phyloP scores from a whole-genome alignment of 2,113 vertebrate species.

The Pseudorhombus dupliciocellatus region DNA sequence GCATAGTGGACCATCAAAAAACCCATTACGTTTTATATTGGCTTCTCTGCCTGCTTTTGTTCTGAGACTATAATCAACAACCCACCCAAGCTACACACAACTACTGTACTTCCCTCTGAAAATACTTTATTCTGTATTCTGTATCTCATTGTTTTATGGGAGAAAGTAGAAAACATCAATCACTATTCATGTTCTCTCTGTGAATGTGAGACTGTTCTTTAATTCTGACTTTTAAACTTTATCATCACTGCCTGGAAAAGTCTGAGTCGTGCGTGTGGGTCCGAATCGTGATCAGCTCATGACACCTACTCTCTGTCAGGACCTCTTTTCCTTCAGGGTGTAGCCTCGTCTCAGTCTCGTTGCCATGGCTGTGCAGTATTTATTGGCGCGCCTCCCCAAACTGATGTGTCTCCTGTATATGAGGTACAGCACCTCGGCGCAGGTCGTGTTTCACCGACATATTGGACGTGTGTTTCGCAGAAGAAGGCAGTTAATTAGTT shows the following conservation, averaged over 20 bases:
- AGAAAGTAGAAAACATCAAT: too few relatives aligned
- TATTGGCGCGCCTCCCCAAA: not conserved
- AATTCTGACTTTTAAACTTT: too few relatives aligned
- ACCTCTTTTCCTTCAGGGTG: slow-evolving; percentile 8
- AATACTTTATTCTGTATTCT: too few relatives aligned
- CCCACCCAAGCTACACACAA: not conserved
- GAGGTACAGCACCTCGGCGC: slow-evolving; percentile 33
- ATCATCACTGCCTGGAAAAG: too few relatives aligned
- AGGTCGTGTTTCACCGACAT: slow-evolving; percentile 27
- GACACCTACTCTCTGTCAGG: not conserved
- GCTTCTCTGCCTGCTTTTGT: not conserved
- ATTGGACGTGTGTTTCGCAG: slow-evolving; percentile 10
- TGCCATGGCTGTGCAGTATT: slow-evolving; percentile 24
- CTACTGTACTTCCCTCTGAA: not conserved
- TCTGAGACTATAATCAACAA: not conserved
- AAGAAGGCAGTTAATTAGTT: slow-evolving; percentile 47
- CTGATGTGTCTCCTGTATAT: not conserved
- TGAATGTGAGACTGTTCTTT: too few relatives aligned
- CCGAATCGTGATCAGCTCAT: not conserved
- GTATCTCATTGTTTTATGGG: too few relatives aligned
- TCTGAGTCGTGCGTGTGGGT: too few relatives aligned
- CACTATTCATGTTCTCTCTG: too few relatives aligned
- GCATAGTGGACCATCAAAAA: not conserved
- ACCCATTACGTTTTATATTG: not conserved
- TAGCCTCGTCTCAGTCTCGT: not conserved